Evolutionary conservation across 1,140 invertebrate genomes (phyloP).

Genomic region (Drosophila setifemur): DNA sequence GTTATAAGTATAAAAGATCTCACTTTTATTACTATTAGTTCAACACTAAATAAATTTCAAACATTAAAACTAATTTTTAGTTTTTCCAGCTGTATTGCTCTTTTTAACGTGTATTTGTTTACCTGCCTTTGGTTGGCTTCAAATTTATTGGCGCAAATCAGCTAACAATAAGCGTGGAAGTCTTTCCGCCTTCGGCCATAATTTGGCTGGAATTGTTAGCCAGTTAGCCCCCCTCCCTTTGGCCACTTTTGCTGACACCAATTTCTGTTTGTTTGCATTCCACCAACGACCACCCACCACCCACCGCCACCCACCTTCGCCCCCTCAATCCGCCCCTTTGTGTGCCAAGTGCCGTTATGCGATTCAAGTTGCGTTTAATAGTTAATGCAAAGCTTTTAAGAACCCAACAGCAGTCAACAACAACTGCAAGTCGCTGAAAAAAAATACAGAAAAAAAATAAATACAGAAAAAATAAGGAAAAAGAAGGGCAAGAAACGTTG

Average conservation of each 20-base stretch:
- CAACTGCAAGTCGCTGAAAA: constrained; percentile 35
- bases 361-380: constrained; percentile 78
- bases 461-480: constrained; percentile 9
- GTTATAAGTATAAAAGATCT: too few species aligned
- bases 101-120: constrained; percentile 10
- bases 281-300: background rate
- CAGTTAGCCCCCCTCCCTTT: background rate
- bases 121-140: constrained; percentile 19
- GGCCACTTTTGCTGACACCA: constrained; percentile 58
- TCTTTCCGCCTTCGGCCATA: constrained; percentile 22
- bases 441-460: constrained; percentile 10
- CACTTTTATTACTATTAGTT: background rate
- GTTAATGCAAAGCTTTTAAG: constrained; percentile 78
- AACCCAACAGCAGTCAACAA: constrained; percentile 54
- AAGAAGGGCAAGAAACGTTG: constrained; percentile 13
- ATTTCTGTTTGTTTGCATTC: constrained; percentile 69
- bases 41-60: background rate
- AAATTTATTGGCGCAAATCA: constrained; percentile 59
- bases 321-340: constrained; percentile 1
- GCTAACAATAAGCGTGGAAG: constrained; percentile 26
- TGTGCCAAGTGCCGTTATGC: constrained; percentile 57
- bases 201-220: constrained; percentile 37
- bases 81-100: background rate
- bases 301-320: too few species aligned
- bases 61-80: background rate